Percentiles rank a stretch among this genome's conserved stretches.
phyloP scores from a whole-genome alignment of 1,140 invertebrate species.

The Nasonia longicornis region DNA sequence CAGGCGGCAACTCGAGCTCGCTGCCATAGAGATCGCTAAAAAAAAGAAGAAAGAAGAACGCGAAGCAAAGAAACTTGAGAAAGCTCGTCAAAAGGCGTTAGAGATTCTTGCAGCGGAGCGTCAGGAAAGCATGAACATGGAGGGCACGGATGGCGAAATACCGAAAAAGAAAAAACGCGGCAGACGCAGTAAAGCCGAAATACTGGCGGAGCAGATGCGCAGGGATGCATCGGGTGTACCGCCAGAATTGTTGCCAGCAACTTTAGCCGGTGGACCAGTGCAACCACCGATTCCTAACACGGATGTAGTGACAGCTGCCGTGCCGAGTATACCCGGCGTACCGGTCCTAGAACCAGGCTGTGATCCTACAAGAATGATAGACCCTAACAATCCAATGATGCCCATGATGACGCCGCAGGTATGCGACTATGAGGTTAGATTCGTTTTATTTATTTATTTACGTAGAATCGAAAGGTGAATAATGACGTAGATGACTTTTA shows the following conservation, averaged over 20 bases:
- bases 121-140: constrained; percentile 58
- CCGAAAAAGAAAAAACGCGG: constrained; percentile 67
- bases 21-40: constrained; percentile 71
- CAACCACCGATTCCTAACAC: neutral
- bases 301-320: constrained; percentile 45
- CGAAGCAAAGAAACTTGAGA: constrained; percentile 72
- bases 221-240: constrained; percentile 54
- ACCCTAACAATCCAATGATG: constrained; percentile 39
- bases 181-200: constrained; percentile 67
- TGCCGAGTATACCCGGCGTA: constrained; percentile 38
- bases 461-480: neutral
- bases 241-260: constrained; percentile 27
- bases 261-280: neutral
- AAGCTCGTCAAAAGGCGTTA: constrained; percentile 71
- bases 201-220: constrained; percentile 67
- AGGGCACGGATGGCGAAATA: constrained; percentile 61
- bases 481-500: too few relatives aligned
- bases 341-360: constrained; percentile 15
- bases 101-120: constrained; percentile 65
- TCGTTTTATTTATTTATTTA: neutral
- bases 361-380: constrained; percentile 35
- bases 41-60: constrained; percentile 73
- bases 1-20: constrained; percentile 70
- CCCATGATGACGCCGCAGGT: constrained; percentile 40
- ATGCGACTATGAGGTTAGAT: constrained; percentile 33